Evolutionary conservation across 2,113 vertebrate genomes (phyloP).

Genomic region (Paramisgurnus dabryanus): DNA sequence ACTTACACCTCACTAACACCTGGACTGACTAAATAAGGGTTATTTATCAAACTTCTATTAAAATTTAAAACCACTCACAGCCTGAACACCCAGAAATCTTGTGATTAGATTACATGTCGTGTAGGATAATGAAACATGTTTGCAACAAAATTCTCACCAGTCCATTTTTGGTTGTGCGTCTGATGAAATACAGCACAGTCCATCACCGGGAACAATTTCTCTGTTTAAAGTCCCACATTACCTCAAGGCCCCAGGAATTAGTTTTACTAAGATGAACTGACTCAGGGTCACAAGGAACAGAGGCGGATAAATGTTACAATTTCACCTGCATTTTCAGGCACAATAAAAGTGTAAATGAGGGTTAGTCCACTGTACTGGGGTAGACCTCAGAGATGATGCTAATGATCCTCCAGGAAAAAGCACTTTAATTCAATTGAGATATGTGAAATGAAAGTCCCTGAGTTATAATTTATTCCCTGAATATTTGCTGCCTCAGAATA

Average conservation of each 20-base stretch:
- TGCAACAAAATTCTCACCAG: background rate
- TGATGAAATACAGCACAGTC: constrained; percentile 1
- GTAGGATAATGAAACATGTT: too few species aligned
- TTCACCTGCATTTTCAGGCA: constrained; percentile 21
- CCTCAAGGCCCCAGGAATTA: constrained; percentile 19
- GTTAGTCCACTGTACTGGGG: constrained; percentile 32
- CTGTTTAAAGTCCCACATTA: constrained; percentile 2
- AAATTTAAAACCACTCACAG: too few species aligned
- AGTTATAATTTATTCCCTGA: constrained; percentile 24
- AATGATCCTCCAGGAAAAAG: constrained; percentile 41
- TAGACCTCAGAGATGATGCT: constrained; percentile 44
- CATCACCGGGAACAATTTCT: background rate
- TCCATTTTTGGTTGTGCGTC: background rate
- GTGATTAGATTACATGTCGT: too few species aligned
- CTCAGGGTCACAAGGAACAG: constrained; percentile 33
- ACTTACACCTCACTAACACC: too few species aligned
- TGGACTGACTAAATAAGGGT: too few species aligned
- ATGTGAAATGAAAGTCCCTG: constrained; percentile 22
- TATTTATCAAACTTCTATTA: too few species aligned
- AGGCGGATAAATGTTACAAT: constrained; percentile 35
- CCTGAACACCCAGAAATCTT: too few species aligned
- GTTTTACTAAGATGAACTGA: constrained; percentile 34
- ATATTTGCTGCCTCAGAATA: constrained; percentile 13
- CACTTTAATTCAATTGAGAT: constrained; percentile 42
- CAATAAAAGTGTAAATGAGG: constrained; percentile 42